Evolutionary conservation across 2,797 vertebrate genomes (phyloP), one percentile per base, ranked within the genome.

Genomic region (Emys orbicularis): DNA sequence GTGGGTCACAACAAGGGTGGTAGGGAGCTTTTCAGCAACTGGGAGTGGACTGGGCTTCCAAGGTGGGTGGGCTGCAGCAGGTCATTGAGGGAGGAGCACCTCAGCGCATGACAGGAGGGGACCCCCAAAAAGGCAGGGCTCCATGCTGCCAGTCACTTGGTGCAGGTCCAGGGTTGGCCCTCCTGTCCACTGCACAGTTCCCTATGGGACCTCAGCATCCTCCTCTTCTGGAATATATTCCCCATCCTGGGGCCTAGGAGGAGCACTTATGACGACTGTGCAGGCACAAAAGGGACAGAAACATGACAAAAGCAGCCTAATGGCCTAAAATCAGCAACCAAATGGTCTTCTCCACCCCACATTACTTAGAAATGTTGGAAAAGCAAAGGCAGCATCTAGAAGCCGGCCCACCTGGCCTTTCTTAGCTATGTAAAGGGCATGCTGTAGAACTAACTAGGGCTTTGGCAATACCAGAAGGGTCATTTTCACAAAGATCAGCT

Each of bases 281-380:
- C 72, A 44, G 27, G 37, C 72, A 76, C 41, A 29, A 76, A 23
- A 29, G 19, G 41, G 25, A 25, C 41, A 44, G 41, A 47, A 47
- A 76, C 12, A 47, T 13, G 25, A 47, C 72, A 76, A 47, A 76
- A 95, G 86, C 94, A 96, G 84, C 86, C 93, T 41, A 84, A 86
- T 41, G 89, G 37, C 44, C n/a, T 76, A 27, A 44, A 44, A 29
- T 47, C 37, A 29, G 25, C 41, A 47, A 4, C 41, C 44, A 76
- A 6, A 3, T 47, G 29, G 54, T 82, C 81, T 86, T 92, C 81
- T 86, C 59, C 44, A 37, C 19, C 89, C 79, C 79, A 61, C 61
- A 93, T 90, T 81, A 91, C 93, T 95, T 50, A 89, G 59, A 88
- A 91, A 93, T 92, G 90, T 94, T 68, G 79, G 82, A 87, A 89